Conservation (phyloP, 1,140 invertebrate genomes). For the Leguminivora glycinivorella region DNA sequence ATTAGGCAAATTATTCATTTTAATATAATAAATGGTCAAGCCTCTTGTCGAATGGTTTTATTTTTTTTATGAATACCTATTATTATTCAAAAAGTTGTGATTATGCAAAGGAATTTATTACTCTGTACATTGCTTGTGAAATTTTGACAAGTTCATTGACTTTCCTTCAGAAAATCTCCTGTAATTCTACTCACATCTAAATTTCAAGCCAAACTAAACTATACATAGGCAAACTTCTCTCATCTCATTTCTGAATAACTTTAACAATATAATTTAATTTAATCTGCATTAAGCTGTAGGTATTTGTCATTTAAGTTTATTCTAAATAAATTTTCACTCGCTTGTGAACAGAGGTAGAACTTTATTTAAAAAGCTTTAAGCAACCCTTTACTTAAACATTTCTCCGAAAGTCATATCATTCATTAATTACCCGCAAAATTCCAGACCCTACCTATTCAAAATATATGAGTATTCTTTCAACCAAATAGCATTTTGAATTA, state of each 20-base stretch:
- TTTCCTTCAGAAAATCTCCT: background rate
- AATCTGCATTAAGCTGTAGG: too few relatives aligned
- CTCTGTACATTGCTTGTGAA: too few relatives aligned
- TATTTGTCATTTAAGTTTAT: too few relatives aligned
- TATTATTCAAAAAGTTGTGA: too few relatives aligned
- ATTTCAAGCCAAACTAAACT: background rate
- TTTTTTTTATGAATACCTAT: too few relatives aligned
- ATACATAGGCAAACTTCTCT: background rate
- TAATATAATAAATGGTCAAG: too few relatives aligned
- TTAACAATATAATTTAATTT: too few relatives aligned
- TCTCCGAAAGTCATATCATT: background rate
- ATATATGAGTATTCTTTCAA: slow-evolving; percentile 22
- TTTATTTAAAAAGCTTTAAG: background rate
- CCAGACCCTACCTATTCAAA: background rate
- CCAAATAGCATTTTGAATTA: slow-evolving; percentile 29
- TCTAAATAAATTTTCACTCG: too few relatives aligned
- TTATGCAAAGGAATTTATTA: too few relatives aligned
- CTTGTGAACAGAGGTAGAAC: too few relatives aligned
- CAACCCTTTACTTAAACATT: background rate
- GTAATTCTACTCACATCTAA: background rate
- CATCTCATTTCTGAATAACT: background rate
- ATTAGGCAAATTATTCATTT: background rate
- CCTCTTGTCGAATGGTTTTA: too few relatives aligned
- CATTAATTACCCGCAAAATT: background rate
- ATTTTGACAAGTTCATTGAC: too few relatives aligned